Evolutionary conservation across 2,113 vertebrate genomes (phyloP).

Genomic region (Ammodytes marinus): DNA sequence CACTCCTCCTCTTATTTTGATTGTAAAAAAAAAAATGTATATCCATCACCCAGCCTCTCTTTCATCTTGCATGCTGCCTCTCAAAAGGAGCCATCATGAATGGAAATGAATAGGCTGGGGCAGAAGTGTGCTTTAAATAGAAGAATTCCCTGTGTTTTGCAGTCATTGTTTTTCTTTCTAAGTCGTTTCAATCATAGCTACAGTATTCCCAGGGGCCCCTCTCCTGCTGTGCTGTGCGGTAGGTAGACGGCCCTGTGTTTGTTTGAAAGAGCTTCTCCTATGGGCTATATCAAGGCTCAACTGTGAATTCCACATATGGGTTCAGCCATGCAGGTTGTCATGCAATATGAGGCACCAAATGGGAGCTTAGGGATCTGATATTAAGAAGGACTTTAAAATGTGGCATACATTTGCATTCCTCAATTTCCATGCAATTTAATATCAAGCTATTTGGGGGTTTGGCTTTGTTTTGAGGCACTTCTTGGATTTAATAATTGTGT

Average conservation of each 20-base stretch:
- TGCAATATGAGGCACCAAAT: conserved; percentile 26
- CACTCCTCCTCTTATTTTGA: conserved; percentile 15
- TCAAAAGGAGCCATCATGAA: conserved; percentile 51
- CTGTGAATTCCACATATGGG: conserved; percentile 57
- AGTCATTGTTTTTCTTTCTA: conserved; percentile 56
- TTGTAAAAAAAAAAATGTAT: conserved; percentile 32
- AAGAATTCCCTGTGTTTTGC: conserved; percentile 50
- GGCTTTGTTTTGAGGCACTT: neutral
- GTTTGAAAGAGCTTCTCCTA: conserved; percentile 46
- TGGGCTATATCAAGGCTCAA: conserved; percentile 12
- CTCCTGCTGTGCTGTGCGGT: conserved; percentile 59
- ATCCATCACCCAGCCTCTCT: conserved; percentile 9
- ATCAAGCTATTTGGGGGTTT: neutral
- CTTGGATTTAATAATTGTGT: neutral
- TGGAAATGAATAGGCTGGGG: conserved; percentile 42
- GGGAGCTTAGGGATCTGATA: neutral
- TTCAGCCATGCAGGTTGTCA: conserved; percentile 34
- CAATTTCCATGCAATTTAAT: neutral
- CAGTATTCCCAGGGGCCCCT: conserved; percentile 42
- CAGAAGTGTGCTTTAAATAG: conserved; percentile 64
- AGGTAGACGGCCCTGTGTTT: conserved; percentile 56
- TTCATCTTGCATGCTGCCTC: conserved; percentile 40
- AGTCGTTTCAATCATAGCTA: conserved; percentile 55
- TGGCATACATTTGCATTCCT: neutral
- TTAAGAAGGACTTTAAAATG: conserved; percentile 15